phyloP scores from a whole-genome alignment of 1,140 invertebrate genomes.

The Drosophila athabasca region DNA sequence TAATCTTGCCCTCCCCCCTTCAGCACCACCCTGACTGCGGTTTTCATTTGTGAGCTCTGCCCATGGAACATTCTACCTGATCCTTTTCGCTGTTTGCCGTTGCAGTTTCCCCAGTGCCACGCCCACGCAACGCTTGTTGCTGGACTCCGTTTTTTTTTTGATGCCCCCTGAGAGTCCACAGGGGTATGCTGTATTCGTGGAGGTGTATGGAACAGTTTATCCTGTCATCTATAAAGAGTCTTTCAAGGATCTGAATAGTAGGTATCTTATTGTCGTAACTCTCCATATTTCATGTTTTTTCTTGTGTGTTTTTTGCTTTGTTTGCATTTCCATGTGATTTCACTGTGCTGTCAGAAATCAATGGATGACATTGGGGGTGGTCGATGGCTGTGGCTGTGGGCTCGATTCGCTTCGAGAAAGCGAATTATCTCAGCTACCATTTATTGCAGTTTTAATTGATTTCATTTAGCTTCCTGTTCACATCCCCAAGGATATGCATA shows the following conservation, averaged over 20 bases:
- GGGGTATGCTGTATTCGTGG: no score
- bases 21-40: slow-evolving; percentile 47
- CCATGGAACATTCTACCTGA: slow-evolving; percentile 48
- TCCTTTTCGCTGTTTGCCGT: slow-evolving; percentile 56
- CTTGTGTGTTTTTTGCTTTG: slow-evolving; percentile 26
- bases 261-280: no score
- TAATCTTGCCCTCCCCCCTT: background rate
- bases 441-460: slow-evolving; percentile 51
- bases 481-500: background rate
- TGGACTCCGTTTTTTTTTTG: background rate
- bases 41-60: slow-evolving; percentile 68
- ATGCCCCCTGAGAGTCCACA: no score
- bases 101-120: slow-evolving; percentile 33
- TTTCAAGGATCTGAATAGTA: no score
- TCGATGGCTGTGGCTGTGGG: slow-evolving; percentile 10
- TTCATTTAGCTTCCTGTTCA: slow-evolving; percentile 11
- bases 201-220: no score
- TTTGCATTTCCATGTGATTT: slow-evolving; percentile 67
- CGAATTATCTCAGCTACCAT: slow-evolving; percentile 5
- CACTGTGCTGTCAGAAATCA: slow-evolving; percentile 55
- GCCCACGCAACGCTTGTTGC: slow-evolving; percentile 35
- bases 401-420: background rate
- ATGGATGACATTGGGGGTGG: slow-evolving; percentile 24
- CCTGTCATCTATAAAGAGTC: no score
- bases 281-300: slow-evolving; percentile 11